Percentiles rank a stretch among this genome's conserved stretches.
These are phyloP conservation scores for Micropoecilia bifurca DNA, from an alignment of 2,797 vertebrate genomes.

Conservation along the genomic window DNA sequence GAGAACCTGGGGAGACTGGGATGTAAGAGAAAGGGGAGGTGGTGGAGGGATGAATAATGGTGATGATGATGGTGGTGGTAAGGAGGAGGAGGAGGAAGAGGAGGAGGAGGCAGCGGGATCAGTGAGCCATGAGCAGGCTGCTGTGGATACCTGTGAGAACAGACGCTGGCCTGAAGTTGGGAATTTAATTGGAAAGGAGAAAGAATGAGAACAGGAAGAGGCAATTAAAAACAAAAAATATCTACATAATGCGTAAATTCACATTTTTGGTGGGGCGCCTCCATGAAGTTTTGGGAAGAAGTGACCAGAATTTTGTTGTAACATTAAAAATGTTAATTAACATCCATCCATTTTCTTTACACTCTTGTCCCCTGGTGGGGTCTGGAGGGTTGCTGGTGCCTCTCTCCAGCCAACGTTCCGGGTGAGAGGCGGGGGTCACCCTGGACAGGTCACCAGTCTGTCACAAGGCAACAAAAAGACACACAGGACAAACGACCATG, in stretches of 20 bases:
- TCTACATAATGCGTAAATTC: background rate
- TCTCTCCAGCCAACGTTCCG: no score
- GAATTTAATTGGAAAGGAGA: background rate
- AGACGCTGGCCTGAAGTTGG: background rate
- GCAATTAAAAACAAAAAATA: background rate
- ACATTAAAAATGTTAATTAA: no score
- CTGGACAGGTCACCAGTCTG: no score
- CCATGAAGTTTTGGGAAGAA: background rate
- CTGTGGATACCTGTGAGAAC: conserved; percentile 52
- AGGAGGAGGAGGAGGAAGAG: conserved; percentile 31
- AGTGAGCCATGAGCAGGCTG: conserved; percentile 39
- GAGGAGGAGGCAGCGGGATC: conserved; percentile 40
- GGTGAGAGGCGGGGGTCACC: no score
- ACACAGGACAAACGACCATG: no score
- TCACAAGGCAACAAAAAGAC: no score
- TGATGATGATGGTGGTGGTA: conserved; percentile 18
- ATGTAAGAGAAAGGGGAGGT: conserved; percentile 38
- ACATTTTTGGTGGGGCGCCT: background rate
- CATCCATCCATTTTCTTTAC: no score
- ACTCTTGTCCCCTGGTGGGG: no score
- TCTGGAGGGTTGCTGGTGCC: no score
- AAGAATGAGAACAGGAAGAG: background rate
- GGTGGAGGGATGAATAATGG: conserved; percentile 38
- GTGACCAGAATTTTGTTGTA: background rate
- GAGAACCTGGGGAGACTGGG: conserved; percentile 54